Percentiles rank a stretch among this genome's conserved stretches.
These are phyloP conservation scores for Lepidocyrtinus sp. DNA, from an alignment of 2,888 invertebrate species.

Conservation along the genomic window DNA sequence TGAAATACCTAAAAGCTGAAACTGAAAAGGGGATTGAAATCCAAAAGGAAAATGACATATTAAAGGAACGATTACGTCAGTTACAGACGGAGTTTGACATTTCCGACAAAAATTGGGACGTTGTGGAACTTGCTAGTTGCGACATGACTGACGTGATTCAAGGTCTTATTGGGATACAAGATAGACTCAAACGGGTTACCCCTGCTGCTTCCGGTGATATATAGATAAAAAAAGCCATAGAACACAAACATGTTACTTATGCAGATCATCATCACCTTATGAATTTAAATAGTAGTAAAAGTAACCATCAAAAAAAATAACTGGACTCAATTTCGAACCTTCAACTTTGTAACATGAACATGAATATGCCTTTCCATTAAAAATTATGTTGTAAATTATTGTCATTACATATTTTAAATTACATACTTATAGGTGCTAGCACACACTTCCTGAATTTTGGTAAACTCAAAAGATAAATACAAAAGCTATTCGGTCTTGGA, in stretches of 20 bases:
- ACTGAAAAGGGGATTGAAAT: conserved; percentile 32
- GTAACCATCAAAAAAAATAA: not conserved
- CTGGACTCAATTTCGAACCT: not conserved
- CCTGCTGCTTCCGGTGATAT: conserved; percentile 24
- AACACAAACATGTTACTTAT: not conserved
- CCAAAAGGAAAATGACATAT: conserved; percentile 44
- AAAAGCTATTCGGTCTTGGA: too few species aligned
- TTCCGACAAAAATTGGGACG: conserved; percentile 50
- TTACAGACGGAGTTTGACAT: conserved; percentile 42
- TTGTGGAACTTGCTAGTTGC: conserved; percentile 41
- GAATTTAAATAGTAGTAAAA: not conserved
- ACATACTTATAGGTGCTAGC: too few species aligned
- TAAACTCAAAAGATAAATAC: too few species aligned
- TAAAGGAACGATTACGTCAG: conserved; percentile 50
- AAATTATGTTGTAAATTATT: too few species aligned
- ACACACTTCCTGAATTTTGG: too few species aligned
- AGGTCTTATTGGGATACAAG: conserved; percentile 43
- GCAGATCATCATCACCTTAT: not conserved
- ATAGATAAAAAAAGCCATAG: not conserved
- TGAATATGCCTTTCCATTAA: too few species aligned
- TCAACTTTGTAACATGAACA: not conserved
- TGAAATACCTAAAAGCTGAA: conserved; percentile 34
- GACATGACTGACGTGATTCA: conserved; percentile 49
- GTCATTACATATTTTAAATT: too few species aligned
- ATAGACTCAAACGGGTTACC: conserved; percentile 40